Base-by-base conservation (phyloP, 2,888 invertebrate species). In the Eupithecia pulchellata region DNA sequence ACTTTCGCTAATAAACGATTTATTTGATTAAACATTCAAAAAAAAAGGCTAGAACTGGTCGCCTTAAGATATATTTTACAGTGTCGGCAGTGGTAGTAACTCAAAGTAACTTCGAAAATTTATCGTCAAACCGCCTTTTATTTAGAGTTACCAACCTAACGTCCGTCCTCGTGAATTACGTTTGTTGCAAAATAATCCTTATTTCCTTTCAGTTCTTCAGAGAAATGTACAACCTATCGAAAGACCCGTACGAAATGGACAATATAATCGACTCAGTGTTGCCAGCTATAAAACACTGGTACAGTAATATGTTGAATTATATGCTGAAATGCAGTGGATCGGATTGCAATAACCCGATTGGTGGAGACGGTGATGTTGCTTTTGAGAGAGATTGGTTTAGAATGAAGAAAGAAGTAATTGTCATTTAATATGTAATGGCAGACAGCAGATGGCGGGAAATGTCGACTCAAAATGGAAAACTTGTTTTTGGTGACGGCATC, bases 221-320 rank as follows among this genome's bases (percentile, higher is more conserved):
- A 0, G 98, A 98, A 90, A 95, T 96, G n/a, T 98, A 98, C 86
- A 95, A 98, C 85, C 84, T 98, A 17, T 85, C 83, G 0, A 81
- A 82, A 0, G 98, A 98, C 85, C 96, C 96, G 0, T 96, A 95
- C 84, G 97, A 98, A 89, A 80, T 98, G 77, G 79, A 85, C 0
- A 98, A 98, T 86, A 90, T 96, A 6, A 95, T 91, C 3, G 84
- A 90, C 61, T 82, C 87, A 6, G 85, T 92, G 70, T 77, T 96
- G 30, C 95, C 96, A 0, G 93, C 95, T 2, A 84, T 95, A 66
- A 89, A 89, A 32, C 91, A 93, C n/a, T 89, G 95, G 84, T 95
- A 95, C 83, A 87, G 89, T 64, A 52, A 94, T 79, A 68, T 92
- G 77, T 76, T 95, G 82, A 64, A 96, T 81, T 71, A 96, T 88